These are phyloP conservation scores for Chrysopilus asiliformis DNA, from an alignment of 2,888 invertebrate genomes.

Conservation along the genomic window DNA sequence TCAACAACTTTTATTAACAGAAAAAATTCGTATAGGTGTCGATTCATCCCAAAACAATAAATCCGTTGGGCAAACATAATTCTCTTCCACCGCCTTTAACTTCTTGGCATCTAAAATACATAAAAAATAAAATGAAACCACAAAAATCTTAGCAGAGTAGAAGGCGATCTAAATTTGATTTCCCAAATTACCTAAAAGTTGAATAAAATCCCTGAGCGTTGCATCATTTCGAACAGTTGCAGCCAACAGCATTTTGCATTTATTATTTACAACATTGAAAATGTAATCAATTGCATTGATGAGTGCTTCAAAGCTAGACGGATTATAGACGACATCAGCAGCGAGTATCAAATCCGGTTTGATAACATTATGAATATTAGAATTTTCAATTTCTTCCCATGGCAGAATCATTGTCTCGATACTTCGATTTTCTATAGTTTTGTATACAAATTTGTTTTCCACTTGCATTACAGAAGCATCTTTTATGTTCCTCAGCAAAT, in stretches of 20 bases:
- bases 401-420: constrained; percentile 23
- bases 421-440: no score
- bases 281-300: constrained; percentile 36
- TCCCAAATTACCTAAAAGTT: constrained; percentile 44
- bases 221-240: constrained; percentile 51
- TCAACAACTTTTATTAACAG: no score
- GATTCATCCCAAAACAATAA: constrained; percentile 7
- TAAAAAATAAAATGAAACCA: background rate
- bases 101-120: constrained; percentile 1
- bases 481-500: constrained; percentile 46
- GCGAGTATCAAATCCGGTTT: constrained; percentile 41
- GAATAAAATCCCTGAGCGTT: constrained; percentile 46
- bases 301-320: constrained; percentile 38
- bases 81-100: background rate
- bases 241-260: constrained; percentile 39
- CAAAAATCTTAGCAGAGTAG: no score
- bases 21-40: constrained; percentile 4
- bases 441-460: background rate
- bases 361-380: constrained; percentile 22
- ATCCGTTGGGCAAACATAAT: background rate
- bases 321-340: constrained; percentile 48
- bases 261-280: constrained; percentile 23
- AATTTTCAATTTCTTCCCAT: constrained; percentile 39
- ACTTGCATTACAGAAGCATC: background rate
- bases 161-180: no score